Percentiles rank a stretch among this genome's conserved stretches.
phyloP scores from a whole-genome alignment of 2,888 invertebrate species.

The Clitarchus hookeri region DNA sequence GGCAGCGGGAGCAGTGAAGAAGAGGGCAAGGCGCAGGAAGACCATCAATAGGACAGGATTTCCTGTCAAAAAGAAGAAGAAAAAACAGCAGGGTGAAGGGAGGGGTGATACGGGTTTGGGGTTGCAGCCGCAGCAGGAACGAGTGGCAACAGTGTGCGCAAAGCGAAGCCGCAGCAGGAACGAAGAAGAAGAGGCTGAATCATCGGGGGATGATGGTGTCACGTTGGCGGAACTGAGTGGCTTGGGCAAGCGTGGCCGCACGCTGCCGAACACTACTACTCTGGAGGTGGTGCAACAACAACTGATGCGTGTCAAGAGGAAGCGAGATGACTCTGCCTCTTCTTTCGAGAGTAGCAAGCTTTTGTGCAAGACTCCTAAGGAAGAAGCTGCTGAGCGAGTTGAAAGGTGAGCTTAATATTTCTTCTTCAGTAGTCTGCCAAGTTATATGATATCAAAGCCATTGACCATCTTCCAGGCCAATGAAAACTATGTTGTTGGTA shows the following conservation, averaged over 20 bases:
- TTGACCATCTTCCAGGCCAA: no score
- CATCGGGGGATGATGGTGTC: constrained; percentile 25
- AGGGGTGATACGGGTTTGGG: not conserved
- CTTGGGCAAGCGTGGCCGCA: not conserved
- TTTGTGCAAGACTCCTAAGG: constrained; percentile 5
- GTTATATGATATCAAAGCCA: no score
- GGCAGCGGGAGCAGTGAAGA: constrained; percentile 52
- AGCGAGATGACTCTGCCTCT: not conserved
- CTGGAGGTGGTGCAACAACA: not conserved
- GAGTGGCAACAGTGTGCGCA: not conserved
- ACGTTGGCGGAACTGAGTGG: not conserved
- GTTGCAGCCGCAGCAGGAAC: not conserved
- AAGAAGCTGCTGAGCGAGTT: constrained; percentile 39
- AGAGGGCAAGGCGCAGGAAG: constrained; percentile 67
- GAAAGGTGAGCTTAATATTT: constrained; percentile 27
- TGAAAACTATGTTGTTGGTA: no score
- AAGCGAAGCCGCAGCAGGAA: not conserved
- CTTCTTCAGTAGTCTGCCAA: not conserved
- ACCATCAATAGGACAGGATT: constrained; percentile 87
- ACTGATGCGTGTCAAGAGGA: not conserved
- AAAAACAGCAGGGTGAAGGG: constrained; percentile 61
- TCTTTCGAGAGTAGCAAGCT: not conserved
- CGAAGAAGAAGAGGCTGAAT: not conserved
- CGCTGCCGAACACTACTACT: not conserved
- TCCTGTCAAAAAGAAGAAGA: constrained; percentile 81